Conservation (phyloP, 92 coral and sea anemone genomes). For the Anthopleura xanthogrammica region DNA sequence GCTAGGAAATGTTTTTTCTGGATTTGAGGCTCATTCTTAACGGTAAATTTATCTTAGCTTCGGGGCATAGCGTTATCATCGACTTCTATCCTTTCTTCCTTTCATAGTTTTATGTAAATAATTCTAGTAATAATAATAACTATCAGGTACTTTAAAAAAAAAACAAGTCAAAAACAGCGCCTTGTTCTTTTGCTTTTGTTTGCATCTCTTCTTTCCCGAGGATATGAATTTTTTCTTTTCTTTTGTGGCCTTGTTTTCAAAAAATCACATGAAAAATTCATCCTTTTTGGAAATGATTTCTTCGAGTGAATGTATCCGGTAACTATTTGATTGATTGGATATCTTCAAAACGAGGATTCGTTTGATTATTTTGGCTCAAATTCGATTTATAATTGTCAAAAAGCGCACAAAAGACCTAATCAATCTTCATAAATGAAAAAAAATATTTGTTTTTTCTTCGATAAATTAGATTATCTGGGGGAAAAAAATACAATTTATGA, state of each 20-base stretch:
- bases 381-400: neutral
- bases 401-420: neutral
- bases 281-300: neutral
- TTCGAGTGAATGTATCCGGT: constrained; percentile 4
- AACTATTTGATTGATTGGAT: constrained; percentile 1
- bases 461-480: neutral
- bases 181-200: neutral
- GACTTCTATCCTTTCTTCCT: neutral
- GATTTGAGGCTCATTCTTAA: neutral
- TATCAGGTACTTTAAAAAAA: neutral
- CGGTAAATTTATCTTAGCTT: neutral
- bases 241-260: neutral
- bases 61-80: neutral
- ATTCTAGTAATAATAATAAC: neutral
- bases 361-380: constrained; percentile 1
- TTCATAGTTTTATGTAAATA: neutral
- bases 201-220: neutral
- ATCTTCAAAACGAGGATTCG: neutral
- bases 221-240: neutral
- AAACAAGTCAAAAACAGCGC: neutral
- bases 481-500: neutral
- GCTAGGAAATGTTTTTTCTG: neutral
- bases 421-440: neutral
- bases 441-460: neutral
- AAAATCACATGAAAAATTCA: neutral